Evolutionary conservation across 2,797 vertebrate genomes (phyloP).

Genomic region (Ibycter americanus): DNA sequence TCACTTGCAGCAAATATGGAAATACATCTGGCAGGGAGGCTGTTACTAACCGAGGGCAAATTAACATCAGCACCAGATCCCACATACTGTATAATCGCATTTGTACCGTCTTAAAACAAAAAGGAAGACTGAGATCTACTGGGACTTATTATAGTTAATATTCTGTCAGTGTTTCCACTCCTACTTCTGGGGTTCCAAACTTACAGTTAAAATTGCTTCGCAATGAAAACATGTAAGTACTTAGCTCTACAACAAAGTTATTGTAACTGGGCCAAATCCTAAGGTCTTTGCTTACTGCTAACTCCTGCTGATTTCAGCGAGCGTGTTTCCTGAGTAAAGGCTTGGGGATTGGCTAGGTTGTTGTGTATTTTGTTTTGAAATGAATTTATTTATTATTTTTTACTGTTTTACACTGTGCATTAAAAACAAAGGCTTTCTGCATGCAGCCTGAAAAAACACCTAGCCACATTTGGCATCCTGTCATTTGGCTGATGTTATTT

Average conservation of each 20-base stretch:
- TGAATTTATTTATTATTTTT: neutral
- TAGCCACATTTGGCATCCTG: neutral
- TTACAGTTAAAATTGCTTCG: neutral
- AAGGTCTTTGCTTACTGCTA: neutral
- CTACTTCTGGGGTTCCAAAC: neutral
- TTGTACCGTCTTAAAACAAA: neutral
- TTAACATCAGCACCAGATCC: neutral
- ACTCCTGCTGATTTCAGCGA: neutral
- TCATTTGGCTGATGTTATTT: neutral
- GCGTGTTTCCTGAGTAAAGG: neutral
- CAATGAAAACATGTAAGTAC: neutral
- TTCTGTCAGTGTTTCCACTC: neutral
- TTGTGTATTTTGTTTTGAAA: neutral
- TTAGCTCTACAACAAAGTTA: neutral
- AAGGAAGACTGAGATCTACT: neutral
- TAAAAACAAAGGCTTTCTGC: neutral
- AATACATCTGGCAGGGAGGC: neutral
- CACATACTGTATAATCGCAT: neutral
- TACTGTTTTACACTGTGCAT: neutral
- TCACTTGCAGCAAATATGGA: neutral
- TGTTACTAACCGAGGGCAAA: neutral
- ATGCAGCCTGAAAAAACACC: neutral
- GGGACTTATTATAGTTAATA: neutral
- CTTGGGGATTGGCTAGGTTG: neutral
- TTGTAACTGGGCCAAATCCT: conserved; percentile 20